Evolutionary conservation across 2,113 vertebrate genomes (phyloP), one percentile per base, ranked within the genome.

Genomic region (Chamaea fasciata): DNA sequence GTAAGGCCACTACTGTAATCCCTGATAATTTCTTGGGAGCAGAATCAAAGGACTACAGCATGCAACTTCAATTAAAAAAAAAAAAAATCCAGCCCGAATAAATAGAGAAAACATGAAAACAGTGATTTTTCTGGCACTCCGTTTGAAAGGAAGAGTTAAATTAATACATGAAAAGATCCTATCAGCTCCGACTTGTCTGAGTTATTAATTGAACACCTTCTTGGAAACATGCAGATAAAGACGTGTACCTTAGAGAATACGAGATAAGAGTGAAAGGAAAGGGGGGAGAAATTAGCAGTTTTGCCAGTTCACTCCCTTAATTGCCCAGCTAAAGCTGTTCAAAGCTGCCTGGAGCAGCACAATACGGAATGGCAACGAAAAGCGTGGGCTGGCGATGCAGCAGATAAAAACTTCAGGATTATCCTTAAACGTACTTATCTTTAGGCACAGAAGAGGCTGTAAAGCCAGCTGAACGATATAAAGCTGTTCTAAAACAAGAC

Each of bases 131-230:
- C 83, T 84, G 71, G 84, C 52, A 67, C 22, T 91, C 60, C 28
- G 1, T 83, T 94, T 94, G 92, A 96, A 96, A 95, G 89, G 91
- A 95, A 92, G 89, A 96, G 93, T 94, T 96, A 94, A 96, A 96
- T 97, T 95, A 96, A 96, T 91, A 95, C 83, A 94, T 87, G 31
- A 97, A 97, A 94, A 74, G 87, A 97, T 97, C 77, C 35, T 96
- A 96, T 97, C 83, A 65, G 79, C 70, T 79, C 94, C 86, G 86
- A 95, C 82, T 97, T 95, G 88, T 93, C 89, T 82, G 73, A 77
- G 82, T 94, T 98, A 95, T 92, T 97, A 95, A 97, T 92, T 97
- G 93, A 97, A 95, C 95, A 97, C 96, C 91, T 96, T 95, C 93
- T 97, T 96, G 96, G 95, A 97, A 96, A 91, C 53, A 74, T 41